phyloP scores from a whole-genome alignment of 2,113 vertebrate genomes.

The Vidua chalybeata region DNA sequence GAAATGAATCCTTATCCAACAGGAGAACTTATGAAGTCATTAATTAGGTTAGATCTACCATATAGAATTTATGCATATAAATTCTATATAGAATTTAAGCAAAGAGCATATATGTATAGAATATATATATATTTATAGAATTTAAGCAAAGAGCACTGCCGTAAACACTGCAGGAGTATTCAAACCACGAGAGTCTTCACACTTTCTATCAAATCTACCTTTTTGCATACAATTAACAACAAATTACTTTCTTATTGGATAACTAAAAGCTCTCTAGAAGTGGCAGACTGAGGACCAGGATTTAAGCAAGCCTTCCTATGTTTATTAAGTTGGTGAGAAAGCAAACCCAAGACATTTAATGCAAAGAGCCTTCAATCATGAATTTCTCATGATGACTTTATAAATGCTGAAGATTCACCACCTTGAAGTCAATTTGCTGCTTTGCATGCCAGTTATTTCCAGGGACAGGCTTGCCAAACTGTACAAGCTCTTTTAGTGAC shows the following conservation, averaged over 20 bases:
- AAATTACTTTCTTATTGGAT: background rate
- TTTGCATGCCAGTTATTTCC: background rate
- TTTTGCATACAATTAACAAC: background rate
- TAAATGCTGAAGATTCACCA: background rate
- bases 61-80: background rate
- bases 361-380: background rate
- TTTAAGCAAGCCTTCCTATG: conserved; percentile 1
- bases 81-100: background rate
- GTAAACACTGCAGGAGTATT: background rate
- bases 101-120: background rate
- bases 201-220: background rate
- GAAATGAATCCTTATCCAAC: background rate
- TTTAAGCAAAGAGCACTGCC: background rate
- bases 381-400: background rate
- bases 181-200: background rate
- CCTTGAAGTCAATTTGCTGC: background rate
- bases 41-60: background rate
- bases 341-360: background rate
- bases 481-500: background rate
- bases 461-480: background rate
- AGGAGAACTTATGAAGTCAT: background rate
- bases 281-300: background rate
- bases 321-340: conserved; percentile 17
- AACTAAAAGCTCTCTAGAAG: background rate
- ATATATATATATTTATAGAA: background rate